A percentile compares a stretch with the other conserved stretches of the same genome.
phyloP scores from a whole-genome alignment of 2,113 vertebrate species.

The Heterocephalus glaber region DNA sequence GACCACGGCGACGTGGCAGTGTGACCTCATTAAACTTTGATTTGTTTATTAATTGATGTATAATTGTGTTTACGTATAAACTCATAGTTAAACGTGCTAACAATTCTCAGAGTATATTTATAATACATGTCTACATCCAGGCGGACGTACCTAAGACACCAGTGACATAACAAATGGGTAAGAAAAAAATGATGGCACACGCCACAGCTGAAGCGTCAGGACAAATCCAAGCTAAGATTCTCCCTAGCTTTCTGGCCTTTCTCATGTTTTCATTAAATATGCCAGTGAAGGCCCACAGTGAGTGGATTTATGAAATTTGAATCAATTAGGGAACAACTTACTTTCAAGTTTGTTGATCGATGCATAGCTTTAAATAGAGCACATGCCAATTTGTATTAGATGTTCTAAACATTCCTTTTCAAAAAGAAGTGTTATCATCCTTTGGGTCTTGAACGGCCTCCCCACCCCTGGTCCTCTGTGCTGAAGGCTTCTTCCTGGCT shows the following conservation, averaged over 20 bases:
- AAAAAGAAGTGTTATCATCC: neutral
- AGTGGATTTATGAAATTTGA: neutral
- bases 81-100: neutral
- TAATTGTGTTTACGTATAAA: neutral
- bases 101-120: neutral
- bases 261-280: conserved; percentile 28
- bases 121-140: conserved; percentile 8
- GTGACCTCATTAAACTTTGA: conserved; percentile 36
- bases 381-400: neutral
- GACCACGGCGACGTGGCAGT: conserved; percentile 61
- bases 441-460: neutral
- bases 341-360: conserved; percentile 35
- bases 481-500: neutral
- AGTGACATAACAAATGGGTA: conserved; percentile 11
- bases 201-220: neutral
- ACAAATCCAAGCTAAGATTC: conserved; percentile 24
- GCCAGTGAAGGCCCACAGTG: neutral
- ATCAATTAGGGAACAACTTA: conserved; percentile 30
- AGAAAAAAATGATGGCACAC: neutral
- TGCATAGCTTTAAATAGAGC: neutral
- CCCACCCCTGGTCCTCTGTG: neutral
- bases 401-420: conserved; percentile 16
- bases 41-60: neutral
- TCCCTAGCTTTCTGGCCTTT: neutral
- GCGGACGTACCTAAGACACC: neutral